Evolutionary conservation across 1,140 invertebrate species (phyloP).

Genomic region (Polypedilum vanderplanki): DNA sequence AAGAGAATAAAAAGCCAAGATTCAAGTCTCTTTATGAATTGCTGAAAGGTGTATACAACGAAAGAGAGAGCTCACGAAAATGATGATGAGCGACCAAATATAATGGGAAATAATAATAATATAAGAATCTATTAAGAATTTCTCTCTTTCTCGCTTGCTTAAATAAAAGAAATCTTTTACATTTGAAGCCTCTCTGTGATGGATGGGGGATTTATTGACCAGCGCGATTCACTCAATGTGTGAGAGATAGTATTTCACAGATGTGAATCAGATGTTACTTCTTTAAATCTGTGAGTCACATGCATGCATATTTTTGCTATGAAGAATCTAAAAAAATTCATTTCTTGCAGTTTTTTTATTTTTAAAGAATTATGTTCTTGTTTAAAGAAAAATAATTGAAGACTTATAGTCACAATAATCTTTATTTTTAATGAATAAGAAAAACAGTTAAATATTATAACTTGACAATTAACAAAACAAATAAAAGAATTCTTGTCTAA

Average conservation of each 20-base stretch:
- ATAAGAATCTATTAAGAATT: conserved; percentile 7
- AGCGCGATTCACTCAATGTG: background rate
- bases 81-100: background rate
- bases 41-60: background rate
- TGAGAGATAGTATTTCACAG: conserved; percentile 1
- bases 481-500: too few species aligned
- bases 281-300: background rate
- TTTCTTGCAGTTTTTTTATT: too few species aligned
- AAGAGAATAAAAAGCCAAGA: background rate
- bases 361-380: background rate
- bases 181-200: background rate
- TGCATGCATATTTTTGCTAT: background rate
- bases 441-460: too few species aligned
- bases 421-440: too few species aligned
- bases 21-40: background rate
- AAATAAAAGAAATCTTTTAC: conserved; percentile 19
- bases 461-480: background rate
- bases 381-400: background rate
- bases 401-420: too few species aligned
- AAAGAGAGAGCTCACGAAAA: background rate
- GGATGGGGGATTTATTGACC: background rate
- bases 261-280: background rate
- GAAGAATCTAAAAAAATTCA: too few species aligned
- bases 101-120: background rate
- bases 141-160: background rate